Base-by-base conservation (phyloP, 2,113 vertebrate genomes). In the Ahaetulla prasina region DNA sequence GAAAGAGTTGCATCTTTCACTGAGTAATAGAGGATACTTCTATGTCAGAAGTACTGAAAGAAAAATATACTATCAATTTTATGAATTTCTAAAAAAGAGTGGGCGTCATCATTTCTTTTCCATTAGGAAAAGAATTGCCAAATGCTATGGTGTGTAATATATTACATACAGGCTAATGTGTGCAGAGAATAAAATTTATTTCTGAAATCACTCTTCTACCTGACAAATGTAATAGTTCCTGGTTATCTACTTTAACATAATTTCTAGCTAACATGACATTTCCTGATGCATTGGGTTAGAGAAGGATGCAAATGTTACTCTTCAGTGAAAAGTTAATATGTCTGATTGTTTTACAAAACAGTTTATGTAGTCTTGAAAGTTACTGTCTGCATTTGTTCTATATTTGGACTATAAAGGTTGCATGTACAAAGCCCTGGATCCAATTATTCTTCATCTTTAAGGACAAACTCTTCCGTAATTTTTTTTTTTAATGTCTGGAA, bases 331-430 rank as follows among this genome's bases (percentile, higher is more conserved):
- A 87, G 7, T 35, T 94, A 93, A 94, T 90, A 47, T 91, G 52
- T 54, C 7, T 68, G 93, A 93, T 35, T 23, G 50, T 87, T 92
- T 93, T 94, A 2, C 2, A 39, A 49, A 94, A 93, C 90, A 63
- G 35, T 93, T 90, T 57, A 43, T 53, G 49, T 50, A 74, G 2
- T 74, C 25, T 88, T 74, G 50, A 63, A 92, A 74, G 9, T 11
- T 87, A 9, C 25, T 80, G 16, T 49, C 49, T 50, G 43, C 3
- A 16, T 63, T 35, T 80, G 0, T 89, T 9, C 49, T n/a, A 57
- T 35, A 2, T 86, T 94, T 94, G 63, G 90, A 93, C 94, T 93
- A 85, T 50, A 91, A 94, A 80, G 35, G 45, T 60, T 39, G 80
- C 35, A 1, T 87, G 94, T 91, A 68, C 39, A 91, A 93, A 25